These are phyloP conservation scores for Ameiurus melas DNA, from an alignment of 2,113 vertebrate genomes.

Conservation along the genomic window DNA sequence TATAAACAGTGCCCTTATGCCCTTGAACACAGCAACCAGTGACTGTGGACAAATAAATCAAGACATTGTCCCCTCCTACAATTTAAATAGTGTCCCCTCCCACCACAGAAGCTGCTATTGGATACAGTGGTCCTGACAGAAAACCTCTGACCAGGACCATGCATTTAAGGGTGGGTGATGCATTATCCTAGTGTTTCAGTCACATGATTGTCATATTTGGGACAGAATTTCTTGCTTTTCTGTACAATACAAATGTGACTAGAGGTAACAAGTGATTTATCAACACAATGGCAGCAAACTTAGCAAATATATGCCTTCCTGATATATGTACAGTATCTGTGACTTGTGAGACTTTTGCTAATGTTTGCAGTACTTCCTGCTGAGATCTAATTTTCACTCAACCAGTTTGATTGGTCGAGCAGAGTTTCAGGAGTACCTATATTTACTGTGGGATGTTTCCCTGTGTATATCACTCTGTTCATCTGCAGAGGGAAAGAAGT, in stretches of 20 bases:
- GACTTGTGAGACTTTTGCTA: neutral
- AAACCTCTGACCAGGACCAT: neutral
- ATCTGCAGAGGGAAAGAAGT: too few relatives aligned
- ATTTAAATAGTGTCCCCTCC: slow-evolving; percentile 56
- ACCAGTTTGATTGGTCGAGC: neutral
- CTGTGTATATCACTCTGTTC: neutral
- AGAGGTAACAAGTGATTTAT: neutral
- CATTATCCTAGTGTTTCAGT: neutral
- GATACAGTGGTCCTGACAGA: neutral
- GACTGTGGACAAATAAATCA: slow-evolving; percentile 66
- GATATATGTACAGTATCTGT: neutral
- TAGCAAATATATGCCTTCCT: neutral
- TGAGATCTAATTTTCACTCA: neutral
- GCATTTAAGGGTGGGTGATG: neutral
- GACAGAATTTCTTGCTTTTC: neutral
- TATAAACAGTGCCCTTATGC: slow-evolving; percentile 67
- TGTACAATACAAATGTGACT: neutral
- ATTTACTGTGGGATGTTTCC: neutral
- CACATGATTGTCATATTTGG: neutral
- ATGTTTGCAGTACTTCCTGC: neutral
- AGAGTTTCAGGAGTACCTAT: neutral
- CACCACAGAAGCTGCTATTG: neutral
- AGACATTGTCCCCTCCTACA: slow-evolving; percentile 49
- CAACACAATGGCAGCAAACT: neutral
- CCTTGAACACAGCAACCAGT: slow-evolving; percentile 69